These are phyloP conservation scores for Pammene aurita DNA, from an alignment of 2,888 invertebrate genomes.

Conservation along the genomic window DNA sequence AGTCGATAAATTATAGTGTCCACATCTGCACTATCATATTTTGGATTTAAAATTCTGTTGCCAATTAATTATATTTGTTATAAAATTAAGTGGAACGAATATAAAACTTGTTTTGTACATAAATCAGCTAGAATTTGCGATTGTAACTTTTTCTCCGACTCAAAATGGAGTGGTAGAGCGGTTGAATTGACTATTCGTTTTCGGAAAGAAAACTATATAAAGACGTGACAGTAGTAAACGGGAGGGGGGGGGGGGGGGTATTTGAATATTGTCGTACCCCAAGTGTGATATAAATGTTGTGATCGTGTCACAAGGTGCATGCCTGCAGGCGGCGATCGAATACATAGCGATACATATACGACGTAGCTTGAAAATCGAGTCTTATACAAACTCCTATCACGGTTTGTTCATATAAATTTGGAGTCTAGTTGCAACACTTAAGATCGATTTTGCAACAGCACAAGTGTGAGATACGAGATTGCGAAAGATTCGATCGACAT, in stretches of 20 bases:
- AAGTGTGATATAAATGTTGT: constrained; percentile 54
- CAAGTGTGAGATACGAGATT: constrained; percentile 9
- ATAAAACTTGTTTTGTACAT: no score
- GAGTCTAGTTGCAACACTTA: neutral
- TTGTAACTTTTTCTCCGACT: neutral
- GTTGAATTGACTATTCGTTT: constrained; percentile 1
- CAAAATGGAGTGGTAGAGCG: neutral
- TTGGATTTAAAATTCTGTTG: no score
- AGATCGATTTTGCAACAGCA: neutral
- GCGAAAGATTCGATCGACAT: neutral
- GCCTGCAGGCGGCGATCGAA: constrained; percentile 16
- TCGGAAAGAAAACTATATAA: neutral
- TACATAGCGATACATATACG: constrained; percentile 9
- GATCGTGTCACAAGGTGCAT: constrained; percentile 44
- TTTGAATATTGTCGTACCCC: constrained; percentile 43
- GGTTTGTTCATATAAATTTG: neutral
- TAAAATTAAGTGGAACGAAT: no score
- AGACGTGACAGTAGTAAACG: neutral
- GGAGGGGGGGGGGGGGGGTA: neutral
- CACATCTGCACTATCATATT: no score
- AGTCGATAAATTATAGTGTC: no score
- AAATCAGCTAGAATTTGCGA: no score
- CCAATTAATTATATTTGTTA: no score
- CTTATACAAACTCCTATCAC: constrained; percentile 9
- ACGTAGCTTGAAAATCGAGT: neutral